These are phyloP conservation scores for Meteorus colon DNA, from an alignment of 2,888 invertebrate genomes.

Conservation along the genomic window DNA sequence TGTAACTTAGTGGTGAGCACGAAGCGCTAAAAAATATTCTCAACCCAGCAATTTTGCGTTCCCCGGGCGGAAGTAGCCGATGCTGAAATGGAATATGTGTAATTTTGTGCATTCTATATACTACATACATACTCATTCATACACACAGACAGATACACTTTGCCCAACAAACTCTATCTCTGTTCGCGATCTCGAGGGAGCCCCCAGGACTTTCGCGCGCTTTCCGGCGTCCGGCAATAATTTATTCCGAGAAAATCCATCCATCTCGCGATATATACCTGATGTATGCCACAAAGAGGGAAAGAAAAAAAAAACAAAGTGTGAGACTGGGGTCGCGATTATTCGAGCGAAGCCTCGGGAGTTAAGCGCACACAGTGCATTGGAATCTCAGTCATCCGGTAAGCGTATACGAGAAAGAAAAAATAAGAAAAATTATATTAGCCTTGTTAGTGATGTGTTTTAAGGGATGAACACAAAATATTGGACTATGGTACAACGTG, in stretches of 20 bases:
- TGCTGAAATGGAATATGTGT: conserved; percentile 54
- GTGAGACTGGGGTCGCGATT: neutral
- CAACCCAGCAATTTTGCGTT: conserved; percentile 42
- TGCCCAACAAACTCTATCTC: conserved; percentile 20
- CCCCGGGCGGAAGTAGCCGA: conserved; percentile 51
- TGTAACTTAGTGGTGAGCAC: conserved; percentile 38
- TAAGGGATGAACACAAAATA: neutral
- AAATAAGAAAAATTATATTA: conserved; percentile 6
- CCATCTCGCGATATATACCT: conserved; percentile 19
- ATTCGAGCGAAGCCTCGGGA: neutral
- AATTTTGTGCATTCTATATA: conserved; percentile 49
- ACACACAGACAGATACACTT: neutral
- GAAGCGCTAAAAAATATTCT: conserved; percentile 27
- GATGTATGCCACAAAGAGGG: conserved; percentile 1
- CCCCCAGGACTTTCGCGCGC: conserved; percentile 36
- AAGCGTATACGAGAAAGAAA: neutral
- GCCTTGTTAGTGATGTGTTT: neutral
- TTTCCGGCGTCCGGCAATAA: conserved; percentile 50
- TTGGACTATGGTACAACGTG: neutral
- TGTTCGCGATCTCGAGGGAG: conserved; percentile 30
- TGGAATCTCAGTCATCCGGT: neutral
- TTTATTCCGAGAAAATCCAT: conserved; percentile 53
- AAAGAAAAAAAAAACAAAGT: neutral
- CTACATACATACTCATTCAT: neutral
- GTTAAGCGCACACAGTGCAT: neutral